Evolutionary conservation across 2,888 invertebrate species (phyloP).

Genomic region (Ashinkailepas kermadecensis): DNA sequence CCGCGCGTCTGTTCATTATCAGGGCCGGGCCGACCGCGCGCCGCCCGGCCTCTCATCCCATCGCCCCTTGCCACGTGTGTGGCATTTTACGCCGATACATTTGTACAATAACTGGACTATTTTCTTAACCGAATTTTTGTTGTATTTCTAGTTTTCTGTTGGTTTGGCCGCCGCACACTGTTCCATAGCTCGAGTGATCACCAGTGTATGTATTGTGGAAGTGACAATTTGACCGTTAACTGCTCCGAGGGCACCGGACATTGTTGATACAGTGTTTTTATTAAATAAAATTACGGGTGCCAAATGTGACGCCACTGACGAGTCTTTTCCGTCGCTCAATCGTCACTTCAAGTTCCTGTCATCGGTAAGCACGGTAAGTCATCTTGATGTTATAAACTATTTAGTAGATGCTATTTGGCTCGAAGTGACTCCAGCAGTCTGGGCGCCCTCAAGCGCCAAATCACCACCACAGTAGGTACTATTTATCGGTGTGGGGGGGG

Average conservation of each 20-base stretch:
- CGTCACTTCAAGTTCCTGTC: too few species aligned
- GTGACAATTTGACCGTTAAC: background rate
- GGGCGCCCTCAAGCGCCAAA: too few species aligned
- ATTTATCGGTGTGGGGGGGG: too few species aligned
- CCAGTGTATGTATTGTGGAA: background rate
- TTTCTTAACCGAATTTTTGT: constrained; percentile 18
- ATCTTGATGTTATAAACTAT: too few species aligned
- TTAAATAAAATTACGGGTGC: constrained; percentile 17
- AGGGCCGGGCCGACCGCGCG: background rate
- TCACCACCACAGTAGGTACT: too few species aligned
- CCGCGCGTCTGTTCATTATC: background rate
- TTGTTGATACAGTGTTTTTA: constrained; percentile 20
- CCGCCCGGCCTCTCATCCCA: background rate
- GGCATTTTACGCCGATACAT: background rate
- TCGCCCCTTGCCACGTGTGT: background rate
- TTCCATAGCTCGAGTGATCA: background rate
- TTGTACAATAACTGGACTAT: constrained; percentile 19
- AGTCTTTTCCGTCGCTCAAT: too few species aligned
- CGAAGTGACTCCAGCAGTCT: too few species aligned
- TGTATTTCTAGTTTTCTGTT: constrained; percentile 19
- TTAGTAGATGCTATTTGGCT: too few species aligned
- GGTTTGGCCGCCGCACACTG: background rate
- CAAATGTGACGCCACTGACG: background rate
- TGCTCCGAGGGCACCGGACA: background rate
- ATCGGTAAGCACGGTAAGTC: too few species aligned